Base-by-base conservation (phyloP, 2,888 invertebrate species). In the Drosophila paracracens region DNA sequence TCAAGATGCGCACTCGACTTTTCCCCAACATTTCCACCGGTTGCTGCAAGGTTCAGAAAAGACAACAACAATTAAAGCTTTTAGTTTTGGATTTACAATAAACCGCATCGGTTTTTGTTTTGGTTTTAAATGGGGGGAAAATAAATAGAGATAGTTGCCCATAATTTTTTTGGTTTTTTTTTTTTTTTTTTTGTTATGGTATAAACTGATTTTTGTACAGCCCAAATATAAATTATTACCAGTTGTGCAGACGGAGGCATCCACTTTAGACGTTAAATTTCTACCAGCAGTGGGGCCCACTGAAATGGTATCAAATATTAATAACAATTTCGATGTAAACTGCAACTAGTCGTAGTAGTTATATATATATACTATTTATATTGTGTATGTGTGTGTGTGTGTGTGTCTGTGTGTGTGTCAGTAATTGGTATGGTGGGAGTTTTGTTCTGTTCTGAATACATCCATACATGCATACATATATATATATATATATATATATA, bases 31-130 rank as follows among this genome's bases (percentile, higher is more conserved):
- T 53, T 72, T 65, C 63, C 62, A 38, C 80, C 62, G 61, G 58
- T 72, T 51, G 83, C 85, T 85, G 85, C 57, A 85, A 84, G 52
- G 52, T 84, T 88, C 77, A 84, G 68, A 85, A 69, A 89, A 80
- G 89, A 89, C 64, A 71, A 66, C 5, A 43, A 71, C 53, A 54
- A 74, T 81, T 88, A 81, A 73, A 76, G 29, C 21, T 16, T 46
- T 46, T 46, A 16, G 18, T 59, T 21, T 25, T 46, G 11, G 10
- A 38, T 56, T 5, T 2, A 54, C 18, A 33, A 50, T 33, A 40
- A 27, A 31, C 57, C 50, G 33, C 21, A 35, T 60, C 54, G 61
- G 40, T 21, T 46, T 46, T 8, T 18, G n/a, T n/a, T 51, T 51
- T 51, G 5, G 31, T 25, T 64, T 48, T 40, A 31, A 38, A 50